Base-by-base conservation (phyloP, 2,113 vertebrate genomes). In the Nannobrachium achirus region DNA sequence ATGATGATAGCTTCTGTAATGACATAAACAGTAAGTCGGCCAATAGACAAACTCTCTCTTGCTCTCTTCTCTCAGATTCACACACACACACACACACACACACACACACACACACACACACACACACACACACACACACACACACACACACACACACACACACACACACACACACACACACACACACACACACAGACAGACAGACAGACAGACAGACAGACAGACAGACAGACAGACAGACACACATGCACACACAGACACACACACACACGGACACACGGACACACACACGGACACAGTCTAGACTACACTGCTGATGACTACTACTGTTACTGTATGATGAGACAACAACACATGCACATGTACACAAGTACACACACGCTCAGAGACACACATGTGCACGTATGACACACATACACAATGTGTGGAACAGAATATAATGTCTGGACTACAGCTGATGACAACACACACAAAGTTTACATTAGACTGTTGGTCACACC, bases 1-100 rank as follows among this genome's bases (percentile, higher is more conserved):
- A 80, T 16, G 38, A 41, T 73, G 81, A 80, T 69, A 69, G 78
- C 58, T 70, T 62, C 46, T 63, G 67, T 82, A 62, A 85, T 83
- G 76, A 75, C 68, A 83, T 69, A 66, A 76, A 79, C 74, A 85
- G 53, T 64, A 16, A 9, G 49, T 8, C 72, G 65, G 63, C 44
- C 69, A 71, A 50, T 66, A 71, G 77, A 74, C 75, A 55, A 71
- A 18, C 20, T 2, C 11, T 48, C 45, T 48, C 46, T 48, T n/a
- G 6, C 45, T 13, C 14, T 48, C 14, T 48, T 13, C 14, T 49
- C 14, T 49, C 6, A 52, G n/a, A 55, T n/a, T 2, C 44, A 76
- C 33, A 40, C 40, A 63, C 57, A 75, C 73, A 66, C 52, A 33
- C 52, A 5, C 6, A 45, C 44, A 42, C 40, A 45, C 44, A 20